phyloP scores from a whole-genome alignment of 2,888 invertebrate genomes.

The Ichneumoninae sp. region DNA sequence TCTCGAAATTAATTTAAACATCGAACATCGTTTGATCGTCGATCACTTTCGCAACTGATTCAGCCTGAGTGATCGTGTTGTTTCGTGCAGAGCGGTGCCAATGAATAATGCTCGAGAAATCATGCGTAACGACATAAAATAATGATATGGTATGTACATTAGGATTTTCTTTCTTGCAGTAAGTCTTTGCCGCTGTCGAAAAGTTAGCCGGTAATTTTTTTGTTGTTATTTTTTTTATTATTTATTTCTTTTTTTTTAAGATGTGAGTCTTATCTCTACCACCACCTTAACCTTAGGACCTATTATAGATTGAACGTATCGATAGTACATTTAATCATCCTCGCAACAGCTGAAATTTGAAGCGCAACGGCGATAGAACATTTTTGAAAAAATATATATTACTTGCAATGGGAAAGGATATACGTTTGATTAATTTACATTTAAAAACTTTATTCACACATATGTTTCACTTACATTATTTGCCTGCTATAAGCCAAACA shows the following conservation, averaged over 20 bases:
- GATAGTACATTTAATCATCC: slow-evolving; percentile 10
- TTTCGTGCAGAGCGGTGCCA: slow-evolving; percentile 66
- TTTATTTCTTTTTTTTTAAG: not conserved
- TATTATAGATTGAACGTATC: slow-evolving; percentile 19
- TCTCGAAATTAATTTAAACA: not conserved
- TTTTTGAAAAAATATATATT: not conserved
- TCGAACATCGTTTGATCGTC: slow-evolving; percentile 7
- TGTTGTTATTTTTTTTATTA: slow-evolving; percentile 2
- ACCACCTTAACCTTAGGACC: slow-evolving; percentile 47
- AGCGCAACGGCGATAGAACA: slow-evolving; percentile 26
- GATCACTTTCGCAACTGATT: slow-evolving; percentile 38
- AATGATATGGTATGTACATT: slow-evolving; percentile 37
- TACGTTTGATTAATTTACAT: slow-evolving; percentile 75
- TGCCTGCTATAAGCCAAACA: slow-evolving; percentile 82
- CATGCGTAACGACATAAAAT: slow-evolving; percentile 67
- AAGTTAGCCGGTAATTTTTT: slow-evolving; percentile 19
- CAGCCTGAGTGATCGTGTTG: slow-evolving; percentile 34
- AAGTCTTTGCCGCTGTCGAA: slow-evolving; percentile 26
- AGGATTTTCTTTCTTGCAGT: slow-evolving; percentile 12
- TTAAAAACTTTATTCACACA: slow-evolving; percentile 84
- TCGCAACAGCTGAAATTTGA: slow-evolving; percentile 42
- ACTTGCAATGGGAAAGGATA: slow-evolving; percentile 72
- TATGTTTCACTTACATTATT: slow-evolving; percentile 83
- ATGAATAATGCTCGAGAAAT: slow-evolving; percentile 65
- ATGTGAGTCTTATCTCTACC: slow-evolving; percentile 47